Conservation (phyloP, 2,888 invertebrate species). For the Caenorhabditis sp. region DNA sequence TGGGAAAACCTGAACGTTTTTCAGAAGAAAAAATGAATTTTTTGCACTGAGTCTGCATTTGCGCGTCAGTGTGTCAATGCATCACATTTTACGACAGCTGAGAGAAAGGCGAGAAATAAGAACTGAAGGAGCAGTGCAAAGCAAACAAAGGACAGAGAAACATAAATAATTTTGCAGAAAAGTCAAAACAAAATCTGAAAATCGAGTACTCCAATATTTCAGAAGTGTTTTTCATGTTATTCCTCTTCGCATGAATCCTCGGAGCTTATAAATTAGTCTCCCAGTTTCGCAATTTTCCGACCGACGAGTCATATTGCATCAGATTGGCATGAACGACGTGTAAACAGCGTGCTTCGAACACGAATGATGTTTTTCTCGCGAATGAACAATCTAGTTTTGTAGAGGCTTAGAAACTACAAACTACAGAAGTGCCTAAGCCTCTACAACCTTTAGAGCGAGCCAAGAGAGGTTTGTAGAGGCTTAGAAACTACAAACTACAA, state of each 20-base stretch:
- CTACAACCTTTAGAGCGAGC: too few relatives aligned
- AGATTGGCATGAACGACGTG: conserved; percentile 34
- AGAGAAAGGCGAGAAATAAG: background rate
- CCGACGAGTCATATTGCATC: conserved; percentile 43
- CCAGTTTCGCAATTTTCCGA: conserved; percentile 31
- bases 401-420: too few relatives aligned
- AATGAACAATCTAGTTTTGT: too few relatives aligned
- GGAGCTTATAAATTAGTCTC: background rate
- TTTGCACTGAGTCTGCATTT: conserved; percentile 24
- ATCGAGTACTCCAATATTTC: background rate
- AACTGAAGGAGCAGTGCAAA: background rate
- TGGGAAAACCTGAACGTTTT: background rate
- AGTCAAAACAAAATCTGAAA: background rate
- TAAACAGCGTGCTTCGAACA: background rate
- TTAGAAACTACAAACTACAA: too few relatives aligned
- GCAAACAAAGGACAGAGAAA: background rate
- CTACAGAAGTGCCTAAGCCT: too few relatives aligned
- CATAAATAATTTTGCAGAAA: background rate
- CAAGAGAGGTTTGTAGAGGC: too few relatives aligned
- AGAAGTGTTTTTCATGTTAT: background rate
- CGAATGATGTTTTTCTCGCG: too few relatives aligned
- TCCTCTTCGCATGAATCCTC: background rate
- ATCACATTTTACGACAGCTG: conserved; percentile 31
- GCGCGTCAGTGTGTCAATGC: conserved; percentile 32
- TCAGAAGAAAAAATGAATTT: background rate